Evolutionary conservation across 2,797 vertebrate genomes (phyloP).

Genomic region (Podarcis lilfordi): DNA sequence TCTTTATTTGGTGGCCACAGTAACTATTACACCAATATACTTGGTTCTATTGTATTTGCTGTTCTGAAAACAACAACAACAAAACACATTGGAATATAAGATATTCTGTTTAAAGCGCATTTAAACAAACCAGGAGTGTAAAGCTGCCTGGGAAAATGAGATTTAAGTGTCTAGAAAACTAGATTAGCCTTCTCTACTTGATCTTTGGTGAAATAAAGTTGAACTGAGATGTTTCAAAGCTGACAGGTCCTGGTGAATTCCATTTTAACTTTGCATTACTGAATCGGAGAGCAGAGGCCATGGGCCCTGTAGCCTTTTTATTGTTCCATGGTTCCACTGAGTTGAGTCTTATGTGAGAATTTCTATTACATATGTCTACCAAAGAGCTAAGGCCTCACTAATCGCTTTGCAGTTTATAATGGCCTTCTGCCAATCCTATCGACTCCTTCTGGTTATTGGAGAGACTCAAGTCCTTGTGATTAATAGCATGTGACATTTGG

Average conservation of each 20-base stretch:
- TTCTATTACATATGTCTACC: slow-evolving; percentile 54
- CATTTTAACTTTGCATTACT: slow-evolving; percentile 68
- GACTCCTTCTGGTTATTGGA: slow-evolving; percentile 53
- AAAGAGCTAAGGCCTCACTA: slow-evolving; percentile 60
- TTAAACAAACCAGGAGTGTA: slow-evolving; percentile 55
- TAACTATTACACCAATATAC: slow-evolving; percentile 57
- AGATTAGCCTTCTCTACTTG: slow-evolving; percentile 69
- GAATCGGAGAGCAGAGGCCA: slow-evolving; percentile 68
- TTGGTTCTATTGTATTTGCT: slow-evolving; percentile 51
- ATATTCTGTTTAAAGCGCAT: slow-evolving; percentile 64
- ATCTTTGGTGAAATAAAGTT: slow-evolving; percentile 71
- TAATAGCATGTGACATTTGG: slow-evolving; percentile 68
- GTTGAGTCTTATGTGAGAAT: slow-evolving; percentile 68
- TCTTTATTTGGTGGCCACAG: slow-evolving; percentile 48
- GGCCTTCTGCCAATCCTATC: slow-evolving; percentile 69
- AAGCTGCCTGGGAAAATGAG: slow-evolving; percentile 71
- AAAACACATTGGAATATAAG: slow-evolving; percentile 55
- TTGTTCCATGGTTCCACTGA: slow-evolving; percentile 68
- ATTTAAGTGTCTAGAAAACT: slow-evolving; percentile 73
- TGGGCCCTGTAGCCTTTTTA: slow-evolving; percentile 56
- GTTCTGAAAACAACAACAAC: neutral
- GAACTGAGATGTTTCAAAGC: slow-evolving; percentile 71
- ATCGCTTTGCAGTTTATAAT: slow-evolving; percentile 64
- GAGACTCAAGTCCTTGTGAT: slow-evolving; percentile 64
- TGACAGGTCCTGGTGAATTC: slow-evolving; percentile 69